These are phyloP conservation scores for Oreochromis mossambicus DNA, from an alignment of 2,797 vertebrate species.

Conservation along the genomic window DNA sequence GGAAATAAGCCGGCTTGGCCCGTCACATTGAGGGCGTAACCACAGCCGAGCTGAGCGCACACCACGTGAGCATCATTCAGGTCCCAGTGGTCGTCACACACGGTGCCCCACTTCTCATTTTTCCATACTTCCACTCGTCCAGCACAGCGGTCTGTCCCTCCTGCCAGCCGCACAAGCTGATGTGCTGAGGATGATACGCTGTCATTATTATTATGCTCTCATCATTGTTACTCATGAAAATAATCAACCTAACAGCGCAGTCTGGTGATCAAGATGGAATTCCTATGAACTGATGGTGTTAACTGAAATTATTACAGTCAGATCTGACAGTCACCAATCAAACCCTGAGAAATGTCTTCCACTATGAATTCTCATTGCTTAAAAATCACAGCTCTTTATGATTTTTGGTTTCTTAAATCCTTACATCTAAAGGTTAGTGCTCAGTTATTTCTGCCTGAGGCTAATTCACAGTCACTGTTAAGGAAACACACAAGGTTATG, in stretches of 20 bases:
- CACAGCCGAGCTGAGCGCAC: conserved; percentile 72
- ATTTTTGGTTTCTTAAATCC: not conserved
- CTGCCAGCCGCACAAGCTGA: conserved; percentile 23
- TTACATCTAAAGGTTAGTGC: not conserved
- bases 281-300: rapidly evolving
- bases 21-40: conserved; percentile 59
- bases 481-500: not conserved
- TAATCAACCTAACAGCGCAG: not conserved
- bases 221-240: not conserved
- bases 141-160: conserved; percentile 46
- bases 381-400: not conserved
- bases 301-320: not conserved
- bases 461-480: not conserved
- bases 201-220: not conserved
- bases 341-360: rapidly evolving
- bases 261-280: not conserved
- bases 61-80: conserved; percentile 58
- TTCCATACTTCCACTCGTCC: conserved; percentile 75
- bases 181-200: conserved; percentile 26
- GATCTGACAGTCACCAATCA: not conserved
- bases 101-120: conserved; percentile 57
- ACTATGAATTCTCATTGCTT: not conserved
- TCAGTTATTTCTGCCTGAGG: not conserved
- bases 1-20: conserved; percentile 57
- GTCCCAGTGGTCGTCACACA: conserved; percentile 76